Conservation (phyloP, 2,797 vertebrate genomes). For the Phoebastria nigripes region DNA sequence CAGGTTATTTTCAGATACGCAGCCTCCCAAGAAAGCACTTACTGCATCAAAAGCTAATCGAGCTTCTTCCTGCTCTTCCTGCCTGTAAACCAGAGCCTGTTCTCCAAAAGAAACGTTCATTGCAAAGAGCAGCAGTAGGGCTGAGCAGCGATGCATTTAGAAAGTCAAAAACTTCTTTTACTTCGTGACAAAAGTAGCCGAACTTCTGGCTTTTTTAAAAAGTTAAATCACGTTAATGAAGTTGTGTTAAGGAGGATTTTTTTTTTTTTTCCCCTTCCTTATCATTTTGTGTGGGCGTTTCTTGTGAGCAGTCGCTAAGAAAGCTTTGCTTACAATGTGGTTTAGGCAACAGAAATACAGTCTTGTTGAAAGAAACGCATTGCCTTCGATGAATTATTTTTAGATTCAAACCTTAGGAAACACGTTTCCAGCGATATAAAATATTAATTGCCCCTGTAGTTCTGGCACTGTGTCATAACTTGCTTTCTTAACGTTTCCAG, state of each 20-base stretch:
- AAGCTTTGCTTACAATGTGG: not conserved
- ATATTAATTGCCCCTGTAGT: conserved; percentile 61
- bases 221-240: not conserved
- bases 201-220: not conserved
- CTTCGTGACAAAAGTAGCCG: not conserved
- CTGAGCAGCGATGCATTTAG: not conserved
- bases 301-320: not conserved
- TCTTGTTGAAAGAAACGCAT: not conserved
- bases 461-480: conserved; percentile 55
- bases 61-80: not conserved
- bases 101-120: rapidly evolving
- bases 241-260: not conserved
- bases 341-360: conserved; percentile 7
- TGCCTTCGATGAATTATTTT: conserved; percentile 64
- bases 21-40: conserved; percentile 16
- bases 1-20: conserved; percentile 48
- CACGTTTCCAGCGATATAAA: conserved; percentile 60
- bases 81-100: not conserved
- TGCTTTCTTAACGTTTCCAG: not conserved
- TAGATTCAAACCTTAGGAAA: conserved; percentile 66
- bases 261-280: not conserved
- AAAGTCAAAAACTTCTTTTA: not conserved
- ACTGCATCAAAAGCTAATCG: not conserved
- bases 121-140: not conserved
- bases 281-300: not conserved